Conservation (phyloP, 2,888 invertebrate genomes). For the Nemapogon koenigi region DNA sequence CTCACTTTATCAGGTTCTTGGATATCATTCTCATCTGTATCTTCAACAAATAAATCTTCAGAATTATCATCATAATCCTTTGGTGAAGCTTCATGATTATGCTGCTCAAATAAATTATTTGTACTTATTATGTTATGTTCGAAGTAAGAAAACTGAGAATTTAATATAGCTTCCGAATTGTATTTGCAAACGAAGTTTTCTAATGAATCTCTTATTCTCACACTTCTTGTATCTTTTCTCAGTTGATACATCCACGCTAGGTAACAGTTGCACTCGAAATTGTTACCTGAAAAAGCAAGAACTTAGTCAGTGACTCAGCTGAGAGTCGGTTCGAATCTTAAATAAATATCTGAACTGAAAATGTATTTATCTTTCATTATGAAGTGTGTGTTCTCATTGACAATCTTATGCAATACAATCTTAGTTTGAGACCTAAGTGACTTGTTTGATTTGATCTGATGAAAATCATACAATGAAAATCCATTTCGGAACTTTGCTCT, state of each 20-base stretch:
- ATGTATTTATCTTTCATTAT: too few relatives aligned
- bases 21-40: conserved; percentile 41
- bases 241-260: conserved; percentile 82
- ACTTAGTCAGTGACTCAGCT: too few relatives aligned
- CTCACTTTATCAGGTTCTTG: conserved; percentile 43
- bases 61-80: conserved; percentile 41
- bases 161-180: conserved; percentile 46
- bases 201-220: conserved; percentile 71
- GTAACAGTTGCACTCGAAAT: conserved; percentile 84
- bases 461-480: too few relatives aligned
- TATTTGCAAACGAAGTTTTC: conserved; percentile 78
- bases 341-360: too few relatives aligned
- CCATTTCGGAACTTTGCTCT: too few relatives aligned
- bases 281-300: conserved; percentile 80
- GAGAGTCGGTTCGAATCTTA: too few relatives aligned
- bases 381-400: too few relatives aligned
- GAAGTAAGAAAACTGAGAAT: conserved; percentile 48
- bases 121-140: conserved; percentile 42
- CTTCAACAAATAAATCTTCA: conserved; percentile 45
- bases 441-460: too few relatives aligned
- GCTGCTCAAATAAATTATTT: conserved; percentile 39
- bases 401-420: too few relatives aligned
- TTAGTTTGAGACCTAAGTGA: too few relatives aligned
- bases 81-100: conserved; percentile 39
- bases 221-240: conserved; percentile 77